Evolutionary conservation across 2,113 vertebrate genomes (phyloP).

Genomic region (Coturnix japonica): DNA sequence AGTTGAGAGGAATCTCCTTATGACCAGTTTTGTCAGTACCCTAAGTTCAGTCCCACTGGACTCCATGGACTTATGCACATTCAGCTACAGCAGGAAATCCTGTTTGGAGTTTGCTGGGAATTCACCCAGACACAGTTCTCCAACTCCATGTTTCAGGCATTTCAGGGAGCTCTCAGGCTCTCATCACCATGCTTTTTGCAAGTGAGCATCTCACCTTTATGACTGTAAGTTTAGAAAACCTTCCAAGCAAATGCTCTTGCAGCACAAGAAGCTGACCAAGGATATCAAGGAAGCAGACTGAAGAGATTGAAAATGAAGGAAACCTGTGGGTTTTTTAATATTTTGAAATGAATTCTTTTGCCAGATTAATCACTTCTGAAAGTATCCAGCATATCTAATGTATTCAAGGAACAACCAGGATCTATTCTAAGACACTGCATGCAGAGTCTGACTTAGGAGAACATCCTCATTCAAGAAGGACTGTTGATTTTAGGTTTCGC

Average conservation of each 20-base stretch:
- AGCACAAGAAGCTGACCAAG: background rate
- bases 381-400: constrained; percentile 41
- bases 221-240: background rate
- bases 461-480: constrained; percentile 12
- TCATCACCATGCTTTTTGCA: background rate
- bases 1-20: no score
- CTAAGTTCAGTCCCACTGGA: no score
- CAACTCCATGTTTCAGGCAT: no score
- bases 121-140: no score
- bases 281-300: background rate
- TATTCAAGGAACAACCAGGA: background rate
- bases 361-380: constrained; percentile 58
- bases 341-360: constrained; percentile 38
- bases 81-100: no score
- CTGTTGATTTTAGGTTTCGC: background rate
- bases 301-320: constrained; percentile 37
- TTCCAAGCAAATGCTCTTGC: background rate
- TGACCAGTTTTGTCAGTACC: no score
- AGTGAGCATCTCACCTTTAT: background rate
- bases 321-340: constrained; percentile 54
- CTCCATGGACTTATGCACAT: no score
- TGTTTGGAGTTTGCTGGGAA: no score
- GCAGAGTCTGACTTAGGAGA: constrained; percentile 21
- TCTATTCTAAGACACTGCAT: background rate
- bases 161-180: no score